Base-by-base conservation (phyloP, 2,888 invertebrate species). In the Tachina grossa region DNA sequence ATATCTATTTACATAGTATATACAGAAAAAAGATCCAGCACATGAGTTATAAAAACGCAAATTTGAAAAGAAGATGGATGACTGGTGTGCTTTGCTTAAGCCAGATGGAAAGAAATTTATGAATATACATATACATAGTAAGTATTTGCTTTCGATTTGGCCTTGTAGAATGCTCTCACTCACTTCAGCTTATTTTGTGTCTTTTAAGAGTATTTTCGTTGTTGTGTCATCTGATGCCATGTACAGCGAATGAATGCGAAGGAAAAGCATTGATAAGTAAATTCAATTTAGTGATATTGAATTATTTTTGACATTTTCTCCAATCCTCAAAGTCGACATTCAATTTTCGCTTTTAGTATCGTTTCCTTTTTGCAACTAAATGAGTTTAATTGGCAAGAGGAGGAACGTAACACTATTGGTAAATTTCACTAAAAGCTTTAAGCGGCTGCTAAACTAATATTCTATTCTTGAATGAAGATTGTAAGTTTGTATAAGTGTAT, bases 261-360 rank as follows among this genome's bases (percentile, higher is more conserved):
- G 47, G 63, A 71, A 63, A 66, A 74, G 16, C 72, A 80, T 41
- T 80, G 78, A 78, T 68, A 68, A 78, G 65, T 72, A 80, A 74
- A 80, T 80, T 80, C 80, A 80, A 80, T 80, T 80, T 80, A 57
- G 22, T 74, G 65, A 43, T 80, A 80, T 80, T 80, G 65, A 80
- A 74, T 80, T 80, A 80, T 80, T 74, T 80, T 80, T 74, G 72
- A 80, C 80, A 80, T 80, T 80, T 80, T 80, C 74, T 59, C n/a
- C 80, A 43, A 61, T 78, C 31, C 78, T 69, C 43, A 66, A 57
- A 80, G 72, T 80, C 72, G 72, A 57, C 11, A 65, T 80, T 80
- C 41, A 74, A 66, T 80, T 80, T 74, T 72, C 66, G 49, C 72
- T 74, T 80, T 80, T 74, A 74, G 72, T 66, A 80, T 66, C 65